Evolutionary conservation across 2,888 invertebrate species (phyloP), one percentile per base, ranked within the genome.

Genomic region (Caenorhabditis sp.): DNA sequence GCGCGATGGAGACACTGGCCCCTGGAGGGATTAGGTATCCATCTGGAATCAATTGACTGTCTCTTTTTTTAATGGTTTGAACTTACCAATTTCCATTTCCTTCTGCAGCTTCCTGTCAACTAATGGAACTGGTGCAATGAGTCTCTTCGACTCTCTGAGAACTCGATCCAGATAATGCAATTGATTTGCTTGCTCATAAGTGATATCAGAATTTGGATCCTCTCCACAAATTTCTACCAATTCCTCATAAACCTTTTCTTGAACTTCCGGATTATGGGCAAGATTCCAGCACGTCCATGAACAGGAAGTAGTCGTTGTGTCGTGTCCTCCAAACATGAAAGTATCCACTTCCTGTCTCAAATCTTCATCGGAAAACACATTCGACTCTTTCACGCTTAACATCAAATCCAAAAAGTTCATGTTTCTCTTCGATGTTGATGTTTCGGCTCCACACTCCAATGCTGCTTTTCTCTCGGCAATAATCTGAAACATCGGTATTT

Each of bases 241-340:
- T 35, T 66, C 66, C 22, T 66, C 66, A 51, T 49, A 66, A 35
- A 66, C 66, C 19, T 66, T 66, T 5, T 51, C 4, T 35, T 66
- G 66, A 12, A 66, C 35, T 19, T 66, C 49, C 19, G 66, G 66
- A 35, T 66, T 49, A 66, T 66, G 66, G 14, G 66, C 66, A 2
- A 66, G 22, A 49, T 66, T 66, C 66, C 66, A 66, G 28, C 66
- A 66, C 5, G 51, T 22, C 66, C 66, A 66, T 4, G 66, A 66
- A 14, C 31, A 28, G 6, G 66, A 66, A 35, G 66, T 66, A n/a
- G 66, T 66, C 7, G 66, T 66, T 49, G 87, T 87, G 72, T 87
- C 87, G 61, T 87, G 83, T 14, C 87, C 87, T 68, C 92, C 93
- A 89, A 93, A 93, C 93, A 93, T 93, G 87, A 93, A 93, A 22